These are phyloP conservation scores for Florisuga fusca DNA, from an alignment of 2,797 vertebrate genomes.

Conservation along the genomic window DNA sequence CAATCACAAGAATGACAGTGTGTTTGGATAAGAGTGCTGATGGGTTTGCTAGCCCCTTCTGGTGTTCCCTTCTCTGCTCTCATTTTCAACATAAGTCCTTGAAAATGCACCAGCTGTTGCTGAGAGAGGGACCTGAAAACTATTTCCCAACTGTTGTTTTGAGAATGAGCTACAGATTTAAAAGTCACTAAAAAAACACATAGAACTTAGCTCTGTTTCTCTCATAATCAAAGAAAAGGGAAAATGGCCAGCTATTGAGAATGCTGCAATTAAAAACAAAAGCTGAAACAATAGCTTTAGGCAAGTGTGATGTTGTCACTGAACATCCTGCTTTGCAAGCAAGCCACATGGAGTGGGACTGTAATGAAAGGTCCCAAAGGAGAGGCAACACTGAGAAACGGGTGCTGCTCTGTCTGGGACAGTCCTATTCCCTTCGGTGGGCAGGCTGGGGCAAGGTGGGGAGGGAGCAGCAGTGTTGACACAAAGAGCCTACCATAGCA, in stretches of 20 bases:
- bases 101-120: constrained; percentile 21
- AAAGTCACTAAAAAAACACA: background rate
- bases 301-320: background rate
- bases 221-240: constrained; percentile 1
- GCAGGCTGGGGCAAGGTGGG: background rate
- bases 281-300: constrained; percentile 55
- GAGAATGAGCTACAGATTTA: background rate
- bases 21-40: constrained; percentile 47
- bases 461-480: background rate
- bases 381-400: background rate
- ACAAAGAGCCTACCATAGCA: background rate
- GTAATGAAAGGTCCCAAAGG: background rate
- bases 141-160: constrained; percentile 36
- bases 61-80: background rate
- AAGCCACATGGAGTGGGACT: background rate
- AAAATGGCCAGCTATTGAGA: constrained; percentile 35
- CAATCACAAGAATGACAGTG: constrained; percentile 18
- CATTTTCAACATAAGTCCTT: background rate
- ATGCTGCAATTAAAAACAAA: constrained; percentile 21
- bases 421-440: background rate
- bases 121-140: background rate
- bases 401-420: background rate
- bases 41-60: background rate
- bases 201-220: background rate
- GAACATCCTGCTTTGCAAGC: background rate